phyloP scores from a whole-genome alignment of 92 coral and sea anemone genomes.

The Siderastrea siderea region DNA sequence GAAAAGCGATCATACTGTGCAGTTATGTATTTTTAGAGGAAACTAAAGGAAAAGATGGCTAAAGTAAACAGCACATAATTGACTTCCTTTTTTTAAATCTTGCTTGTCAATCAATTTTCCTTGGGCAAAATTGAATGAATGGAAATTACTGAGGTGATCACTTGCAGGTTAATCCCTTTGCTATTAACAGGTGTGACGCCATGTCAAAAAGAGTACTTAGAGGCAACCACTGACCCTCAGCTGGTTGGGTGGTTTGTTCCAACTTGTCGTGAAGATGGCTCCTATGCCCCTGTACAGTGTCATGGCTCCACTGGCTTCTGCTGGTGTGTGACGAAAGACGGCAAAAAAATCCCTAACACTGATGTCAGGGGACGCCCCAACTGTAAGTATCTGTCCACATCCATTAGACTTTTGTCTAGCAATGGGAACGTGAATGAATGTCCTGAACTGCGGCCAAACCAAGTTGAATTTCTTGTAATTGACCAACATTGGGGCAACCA shows the following conservation, averaged over 20 bases:
- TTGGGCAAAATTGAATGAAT: too few species aligned
- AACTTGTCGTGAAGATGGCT: conserved; percentile 48
- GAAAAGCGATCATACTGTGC: too few species aligned
- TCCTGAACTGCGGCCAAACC: not conserved
- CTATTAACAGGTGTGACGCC: conserved; percentile 46
- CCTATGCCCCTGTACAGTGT: conserved; percentile 67
- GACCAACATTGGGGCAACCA: too few species aligned
- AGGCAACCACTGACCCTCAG: conserved; percentile 37
- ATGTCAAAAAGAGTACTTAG: conserved; percentile 67
- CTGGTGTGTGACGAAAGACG: conserved; percentile 84
- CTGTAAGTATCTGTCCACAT: conserved; percentile 36
- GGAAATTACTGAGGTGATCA: too few species aligned
- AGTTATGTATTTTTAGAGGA: too few species aligned
- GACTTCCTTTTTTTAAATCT: too few species aligned
- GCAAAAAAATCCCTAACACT: conserved; percentile 67
- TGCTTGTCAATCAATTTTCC: too few species aligned
- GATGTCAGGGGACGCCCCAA: conserved; percentile 42
- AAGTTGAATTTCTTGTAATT: too few species aligned
- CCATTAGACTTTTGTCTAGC: not conserved
- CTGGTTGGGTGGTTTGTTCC: conserved; percentile 60
- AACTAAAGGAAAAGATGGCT: too few species aligned
- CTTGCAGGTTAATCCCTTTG: too few species aligned
- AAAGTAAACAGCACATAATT: too few species aligned
- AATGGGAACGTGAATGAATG: not conserved
- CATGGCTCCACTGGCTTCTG: conserved; percentile 87